Evolutionary conservation across 2,113 vertebrate species (phyloP).

Genomic region (Ibidorhyncha struthersii): DNA sequence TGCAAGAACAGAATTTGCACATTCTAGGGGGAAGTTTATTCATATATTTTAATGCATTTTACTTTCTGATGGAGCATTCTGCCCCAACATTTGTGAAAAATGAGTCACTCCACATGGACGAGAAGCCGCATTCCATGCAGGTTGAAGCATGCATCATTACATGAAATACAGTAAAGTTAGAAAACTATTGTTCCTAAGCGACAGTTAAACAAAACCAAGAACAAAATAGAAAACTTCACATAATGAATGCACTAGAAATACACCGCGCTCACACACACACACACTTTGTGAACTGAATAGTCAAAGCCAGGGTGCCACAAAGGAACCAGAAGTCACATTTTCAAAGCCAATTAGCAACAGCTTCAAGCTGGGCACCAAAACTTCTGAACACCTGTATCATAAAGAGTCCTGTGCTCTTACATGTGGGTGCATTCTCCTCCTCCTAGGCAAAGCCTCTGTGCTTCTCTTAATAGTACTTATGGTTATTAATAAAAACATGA

Average conservation of each 20-base stretch:
- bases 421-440: not conserved
- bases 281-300: not conserved
- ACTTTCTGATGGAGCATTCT: not conserved
- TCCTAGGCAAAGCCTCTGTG: not conserved
- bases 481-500: not conserved
- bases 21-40: not conserved
- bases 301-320: not conserved
- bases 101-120: not conserved
- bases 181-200: not conserved
- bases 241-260: not conserved
- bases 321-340: not conserved
- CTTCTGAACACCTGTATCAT: not conserved
- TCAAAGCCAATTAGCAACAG: not conserved
- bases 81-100: not conserved
- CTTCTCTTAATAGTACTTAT: not conserved
- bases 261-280: not conserved
- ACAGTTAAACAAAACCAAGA: not conserved
- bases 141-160: not conserved
- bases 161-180: not conserved
- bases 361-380: not conserved
- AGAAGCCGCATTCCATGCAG: slow-evolving; percentile 37
- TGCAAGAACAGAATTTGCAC: not conserved
- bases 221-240: not conserved
- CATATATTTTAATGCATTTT: not conserved
- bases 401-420: not conserved